Conservation (phyloP, 2,888 invertebrate species). For the Lutraria lutraria region DNA sequence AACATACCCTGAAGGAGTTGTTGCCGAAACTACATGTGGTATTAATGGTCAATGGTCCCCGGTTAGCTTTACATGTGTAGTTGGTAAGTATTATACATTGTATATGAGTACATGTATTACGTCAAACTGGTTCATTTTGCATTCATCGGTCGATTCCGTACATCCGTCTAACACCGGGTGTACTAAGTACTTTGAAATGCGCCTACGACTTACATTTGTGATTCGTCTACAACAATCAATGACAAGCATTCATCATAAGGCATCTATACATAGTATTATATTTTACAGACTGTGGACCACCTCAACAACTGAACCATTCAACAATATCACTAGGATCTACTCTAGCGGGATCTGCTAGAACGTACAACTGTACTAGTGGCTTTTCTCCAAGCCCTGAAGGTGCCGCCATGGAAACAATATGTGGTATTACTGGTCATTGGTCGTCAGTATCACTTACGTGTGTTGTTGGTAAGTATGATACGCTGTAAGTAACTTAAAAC, state of each 20-base stretch:
- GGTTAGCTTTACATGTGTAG: not conserved
- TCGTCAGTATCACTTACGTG: not conserved
- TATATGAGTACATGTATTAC: not conserved
- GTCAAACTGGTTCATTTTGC: not conserved
- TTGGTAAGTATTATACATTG: not conserved
- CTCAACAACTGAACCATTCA: not conserved
- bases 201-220: not conserved
- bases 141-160: not conserved
- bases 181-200: not conserved
- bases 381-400: not conserved
- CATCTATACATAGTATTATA: not conserved
- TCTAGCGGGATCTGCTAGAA: not conserved
- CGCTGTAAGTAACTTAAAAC: too few relatives aligned
- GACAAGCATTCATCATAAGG: not conserved
- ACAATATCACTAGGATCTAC: not conserved
- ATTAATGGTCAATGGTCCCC: not conserved
- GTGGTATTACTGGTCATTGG: not conserved
- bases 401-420: not conserved
- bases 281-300: not conserved
- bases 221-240: not conserved
- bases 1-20: not conserved
- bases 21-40: not conserved
- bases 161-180: not conserved
- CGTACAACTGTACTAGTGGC: not conserved
- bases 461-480: slow-evolving; percentile 3